These are phyloP conservation scores for Drosophila phalerata DNA, from an alignment of 2,888 invertebrate genomes.

Conservation along the genomic window DNA sequence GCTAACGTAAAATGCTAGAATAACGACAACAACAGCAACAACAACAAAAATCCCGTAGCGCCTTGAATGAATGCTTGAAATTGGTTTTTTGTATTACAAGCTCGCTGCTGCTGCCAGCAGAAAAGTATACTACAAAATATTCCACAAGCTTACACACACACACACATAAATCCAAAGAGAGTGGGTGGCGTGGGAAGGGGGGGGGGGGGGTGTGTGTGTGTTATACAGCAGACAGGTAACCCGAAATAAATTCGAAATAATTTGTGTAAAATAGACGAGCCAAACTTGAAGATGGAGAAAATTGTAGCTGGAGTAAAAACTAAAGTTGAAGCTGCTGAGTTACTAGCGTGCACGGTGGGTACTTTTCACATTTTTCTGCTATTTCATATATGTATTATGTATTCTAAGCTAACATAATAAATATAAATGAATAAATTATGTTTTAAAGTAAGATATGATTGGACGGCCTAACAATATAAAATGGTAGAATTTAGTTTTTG, in stretches of 20 bases:
- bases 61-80: conserved; percentile 75
- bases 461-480: no score
- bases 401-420: background rate
- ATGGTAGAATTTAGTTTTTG: no score
- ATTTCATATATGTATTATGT: background rate
- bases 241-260: conserved; percentile 76
- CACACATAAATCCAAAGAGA: conserved; percentile 7
- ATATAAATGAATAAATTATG: no score
- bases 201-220: background rate
- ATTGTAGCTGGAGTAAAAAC: background rate
- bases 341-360: background rate
- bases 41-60: conserved; percentile 58
- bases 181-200: background rate
- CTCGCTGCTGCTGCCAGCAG: conserved; percentile 46
- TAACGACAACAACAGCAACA: conserved; percentile 24
- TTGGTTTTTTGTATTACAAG: conserved; percentile 69
- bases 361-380: background rate
- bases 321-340: background rate
- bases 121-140: conserved; percentile 71
- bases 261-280: conserved; percentile 75
- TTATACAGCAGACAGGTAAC: conserved; percentile 64
- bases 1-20: conserved; percentile 49
- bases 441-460: background rate
- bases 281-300: background rate
- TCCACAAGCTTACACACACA: conserved; percentile 25